Evolutionary conservation across 2,113 vertebrate species (phyloP), one percentile per base, ranked within the genome.

Genomic region (Orthonyx spaldingii): DNA sequence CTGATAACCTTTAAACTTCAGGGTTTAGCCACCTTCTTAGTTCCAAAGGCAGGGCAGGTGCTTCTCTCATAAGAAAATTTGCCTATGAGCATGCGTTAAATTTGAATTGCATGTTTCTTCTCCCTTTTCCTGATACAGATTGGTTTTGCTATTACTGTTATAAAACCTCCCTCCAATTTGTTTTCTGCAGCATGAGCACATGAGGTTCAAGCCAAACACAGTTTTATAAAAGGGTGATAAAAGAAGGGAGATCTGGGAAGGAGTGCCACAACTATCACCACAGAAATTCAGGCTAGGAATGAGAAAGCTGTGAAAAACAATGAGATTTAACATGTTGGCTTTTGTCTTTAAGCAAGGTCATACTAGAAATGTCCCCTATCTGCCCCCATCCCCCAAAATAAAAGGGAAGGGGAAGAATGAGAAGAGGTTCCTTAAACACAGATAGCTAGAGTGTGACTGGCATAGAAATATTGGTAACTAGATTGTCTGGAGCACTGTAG

Each of bases 311-410:
- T 30, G 21, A 26, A 47, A 85, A 83, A 35, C 4, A 23, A 27
- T 26, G 11, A 49, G 3, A 50, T 80, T 28, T 90, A 21, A 37
- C 13, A 7, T 27, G 3, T 8, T 83, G 26, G 2, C 1, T 87
- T 91, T 61, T 72, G 15, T 32, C 27, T 52, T 79, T 44, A 68
- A 77, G 3, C 28, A 42, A 71, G 3, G 9, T 44, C 22, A 19
- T 33, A 30, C 6, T 18, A 75, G 37, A 83, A 92, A 52, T 24
- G 4, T 22, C 21, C 13, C 30, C 5, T 49, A 42, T 16, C 8
- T 56, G 6, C 3, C 5, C 14, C 1, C n/a, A n/a, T n/a, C 12
- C 7, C 1, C 1, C 3, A 42, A 59, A 59, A 24, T 3, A 22
- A 3, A 24, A 39, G 1, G 3, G 6, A 47, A 35, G 4, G 1